These are phyloP conservation scores for Pelodiscus sinensis DNA, from an alignment of 2,113 vertebrate species.

Conservation along the genomic window DNA sequence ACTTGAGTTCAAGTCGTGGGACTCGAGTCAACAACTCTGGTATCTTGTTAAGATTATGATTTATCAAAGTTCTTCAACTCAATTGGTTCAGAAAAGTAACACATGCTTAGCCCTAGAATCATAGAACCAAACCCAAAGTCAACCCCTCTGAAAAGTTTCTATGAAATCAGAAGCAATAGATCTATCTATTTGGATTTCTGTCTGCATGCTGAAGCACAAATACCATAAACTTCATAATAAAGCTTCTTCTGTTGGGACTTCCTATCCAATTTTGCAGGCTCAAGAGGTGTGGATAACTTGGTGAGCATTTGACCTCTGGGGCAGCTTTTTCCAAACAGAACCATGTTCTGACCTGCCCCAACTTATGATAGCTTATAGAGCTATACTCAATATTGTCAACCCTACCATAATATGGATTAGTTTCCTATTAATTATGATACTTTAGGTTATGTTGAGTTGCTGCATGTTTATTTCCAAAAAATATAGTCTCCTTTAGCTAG, in stretches of 20 bases:
- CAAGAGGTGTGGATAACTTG: background rate
- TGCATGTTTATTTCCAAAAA: background rate
- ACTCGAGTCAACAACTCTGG: too few species aligned
- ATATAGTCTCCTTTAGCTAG: constrained; percentile 7
- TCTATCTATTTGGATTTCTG: background rate
- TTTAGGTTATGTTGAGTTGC: background rate
- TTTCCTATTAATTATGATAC: background rate
- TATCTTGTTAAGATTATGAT: background rate
- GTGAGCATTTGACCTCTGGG: rapidly evolving
- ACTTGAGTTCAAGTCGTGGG: too few species aligned
- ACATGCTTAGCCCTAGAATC: background rate
- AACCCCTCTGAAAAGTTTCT: background rate
- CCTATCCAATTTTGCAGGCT: background rate
- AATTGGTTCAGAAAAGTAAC: background rate
- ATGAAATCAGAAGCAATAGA: too few species aligned
- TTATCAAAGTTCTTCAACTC: background rate
- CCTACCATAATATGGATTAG: background rate
- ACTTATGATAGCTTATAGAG: background rate
- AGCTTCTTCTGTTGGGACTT: background rate
- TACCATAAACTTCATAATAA: background rate
- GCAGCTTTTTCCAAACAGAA: background rate
- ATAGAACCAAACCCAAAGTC: background rate
- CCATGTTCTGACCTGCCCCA: background rate
- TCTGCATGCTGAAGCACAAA: constrained; percentile 1
- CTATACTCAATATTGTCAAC: rapidly evolving